Evolutionary conservation across 2,113 vertebrate genomes (phyloP).

Genomic region (Corynorhinus townsendii): DNA sequence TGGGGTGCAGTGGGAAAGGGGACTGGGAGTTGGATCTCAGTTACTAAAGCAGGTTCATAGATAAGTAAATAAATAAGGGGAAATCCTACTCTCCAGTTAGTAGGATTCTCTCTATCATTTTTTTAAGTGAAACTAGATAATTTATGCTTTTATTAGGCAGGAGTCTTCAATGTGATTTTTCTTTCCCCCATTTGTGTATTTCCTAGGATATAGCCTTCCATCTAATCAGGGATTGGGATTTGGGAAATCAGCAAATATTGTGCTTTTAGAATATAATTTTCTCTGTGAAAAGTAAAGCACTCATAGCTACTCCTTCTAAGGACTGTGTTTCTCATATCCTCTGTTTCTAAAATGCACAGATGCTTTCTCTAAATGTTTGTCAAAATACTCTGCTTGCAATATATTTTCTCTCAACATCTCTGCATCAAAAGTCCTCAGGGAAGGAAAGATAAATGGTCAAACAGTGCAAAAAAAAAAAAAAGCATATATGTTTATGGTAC

Average conservation of each 20-base stretch:
- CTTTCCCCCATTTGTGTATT: slow-evolving; percentile 28
- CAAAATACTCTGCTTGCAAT: neutral
- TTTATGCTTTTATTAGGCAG: neutral
- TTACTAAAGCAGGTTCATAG: neutral
- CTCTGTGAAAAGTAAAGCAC: neutral
- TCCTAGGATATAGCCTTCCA: slow-evolving; percentile 16
- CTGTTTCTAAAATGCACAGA: neutral
- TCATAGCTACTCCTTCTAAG: neutral
- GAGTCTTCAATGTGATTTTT: neutral
- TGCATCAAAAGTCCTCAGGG: neutral
- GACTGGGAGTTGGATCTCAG: neutral
- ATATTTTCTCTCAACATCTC: neutral
- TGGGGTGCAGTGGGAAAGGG: neutral
- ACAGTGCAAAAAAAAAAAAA: neutral
- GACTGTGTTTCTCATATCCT: neutral
- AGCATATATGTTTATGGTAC: neutral
- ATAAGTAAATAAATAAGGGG: neutral
- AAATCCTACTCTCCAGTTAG: neutral
- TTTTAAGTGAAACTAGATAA: neutral
- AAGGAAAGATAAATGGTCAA: neutral
- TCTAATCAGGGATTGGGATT: slow-evolving; percentile 14
- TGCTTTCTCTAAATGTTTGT: neutral
- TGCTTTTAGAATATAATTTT: neutral
- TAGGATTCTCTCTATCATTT: neutral
- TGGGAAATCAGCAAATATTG: neutral